Base-by-base conservation (phyloP, 2,113 vertebrate species). In the Chascanopsetta lugubris region DNA sequence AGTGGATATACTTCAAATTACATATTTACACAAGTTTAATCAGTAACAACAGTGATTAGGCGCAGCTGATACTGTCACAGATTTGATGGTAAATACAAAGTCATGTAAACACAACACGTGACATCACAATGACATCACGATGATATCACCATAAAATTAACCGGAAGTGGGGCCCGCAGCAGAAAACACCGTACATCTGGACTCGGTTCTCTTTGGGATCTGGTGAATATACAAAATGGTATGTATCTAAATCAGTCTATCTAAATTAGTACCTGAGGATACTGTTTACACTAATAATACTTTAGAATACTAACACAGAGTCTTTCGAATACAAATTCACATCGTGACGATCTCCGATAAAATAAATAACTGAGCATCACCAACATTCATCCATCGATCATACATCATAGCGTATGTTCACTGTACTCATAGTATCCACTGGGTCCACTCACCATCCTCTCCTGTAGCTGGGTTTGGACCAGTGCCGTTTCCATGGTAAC, bases 11-110 rank as follows among this genome's bases (percentile, higher is more conserved):
- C n/a, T n/a, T n/a, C n/a, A n/a, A n/a, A n/a, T n/a, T n/a, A n/a
- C n/a, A n/a, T 63, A 50, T 68, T 30, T 51, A 69, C 55, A 53
- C 24, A 32, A 26, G 21, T 13, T 18, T 18, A 6, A 40, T 62
- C 13, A 71, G 15, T 22, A 10, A 45, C 27, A 8, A 68, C 8
- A 45, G 11, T 46, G 20, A 70, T 46, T 1, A 27, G 5, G 18
- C 9, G 12, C 1, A 21, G 27, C 7, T 13, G 2, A 15, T 6
- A 29, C 11, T 21, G 22, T 46, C 11, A 34, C 5, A 38, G 0
- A 0, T 36, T 32, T 30, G n/a, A n/a, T 49, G 22, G 30, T 36
- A 26, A 15, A 17, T 48, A n/a, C n/a, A n/a, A n/a, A n/a, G 12
- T 26, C 3, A 48, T 42, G 2, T 15, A 26, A 8, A 12, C 2